Evolutionary conservation across 2,797 vertebrate genomes (phyloP).

Genomic region (Sebastes dallii): DNA sequence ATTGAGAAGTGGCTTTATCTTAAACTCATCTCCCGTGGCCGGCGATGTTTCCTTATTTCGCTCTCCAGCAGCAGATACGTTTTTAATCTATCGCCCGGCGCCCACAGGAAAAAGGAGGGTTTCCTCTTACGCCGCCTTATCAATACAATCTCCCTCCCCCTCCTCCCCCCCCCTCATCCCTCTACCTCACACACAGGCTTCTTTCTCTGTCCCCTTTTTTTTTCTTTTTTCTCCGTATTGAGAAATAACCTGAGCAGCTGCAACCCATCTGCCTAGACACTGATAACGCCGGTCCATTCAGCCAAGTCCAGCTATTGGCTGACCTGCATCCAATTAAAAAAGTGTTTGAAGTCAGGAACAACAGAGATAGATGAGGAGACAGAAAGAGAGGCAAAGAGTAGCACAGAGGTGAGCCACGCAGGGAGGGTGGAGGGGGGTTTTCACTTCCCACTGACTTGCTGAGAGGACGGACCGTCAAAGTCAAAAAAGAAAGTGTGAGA

Average conservation of each 20-base stretch:
- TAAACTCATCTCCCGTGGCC: slow-evolving; percentile 59
- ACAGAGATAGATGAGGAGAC: slow-evolving; percentile 48
- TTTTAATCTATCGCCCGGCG: slow-evolving; percentile 56
- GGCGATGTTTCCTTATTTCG: slow-evolving; percentile 53
- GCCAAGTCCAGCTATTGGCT: slow-evolving; percentile 64
- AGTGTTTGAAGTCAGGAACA: slow-evolving; percentile 61
- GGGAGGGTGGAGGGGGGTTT: neutral
- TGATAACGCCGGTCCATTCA: slow-evolving; percentile 69
- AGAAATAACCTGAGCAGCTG: slow-evolving; percentile 65
- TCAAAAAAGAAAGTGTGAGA: slow-evolving; percentile 36
- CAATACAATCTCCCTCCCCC: slow-evolving; percentile 50
- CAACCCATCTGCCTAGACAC: slow-evolving; percentile 65
- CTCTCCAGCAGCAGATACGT: slow-evolving; percentile 57
- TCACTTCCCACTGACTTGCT: neutral
- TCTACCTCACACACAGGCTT: slow-evolving; percentile 46
- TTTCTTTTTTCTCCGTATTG: slow-evolving; percentile 16
- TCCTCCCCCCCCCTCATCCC: neutral
- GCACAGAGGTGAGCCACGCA: slow-evolving; percentile 29
- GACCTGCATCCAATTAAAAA: slow-evolving; percentile 73
- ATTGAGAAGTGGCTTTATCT: slow-evolving; percentile 71
- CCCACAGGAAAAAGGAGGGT: slow-evolving; percentile 53
- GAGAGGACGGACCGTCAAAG: slow-evolving; percentile 41
- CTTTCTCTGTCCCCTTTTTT: neutral
- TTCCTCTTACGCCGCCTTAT: slow-evolving; percentile 64
- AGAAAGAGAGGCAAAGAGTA: slow-evolving; percentile 26